Evolutionary conservation across 2,888 invertebrate species (phyloP), one percentile per base, ranked within the genome.

Genomic region (Deroplatys truncata): DNA sequence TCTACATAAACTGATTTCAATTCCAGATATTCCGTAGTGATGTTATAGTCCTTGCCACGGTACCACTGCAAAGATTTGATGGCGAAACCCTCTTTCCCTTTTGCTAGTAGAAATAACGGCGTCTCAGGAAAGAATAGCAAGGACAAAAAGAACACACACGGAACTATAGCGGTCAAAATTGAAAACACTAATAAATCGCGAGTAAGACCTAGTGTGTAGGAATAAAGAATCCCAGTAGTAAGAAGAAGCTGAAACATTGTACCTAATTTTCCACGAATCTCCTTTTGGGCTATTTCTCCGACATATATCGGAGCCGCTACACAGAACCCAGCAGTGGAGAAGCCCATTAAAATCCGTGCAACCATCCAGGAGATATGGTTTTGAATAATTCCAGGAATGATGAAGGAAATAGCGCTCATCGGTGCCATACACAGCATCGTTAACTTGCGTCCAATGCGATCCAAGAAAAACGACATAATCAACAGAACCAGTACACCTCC

Each of bases 61-160:
- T 98, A 94, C 93, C 95, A 96, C 90, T 95, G 93, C 91, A 98
- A 93, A 0, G 98, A 95, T 85, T 95, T 94, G 10, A 95, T 94
- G 0, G 98, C 98, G 88, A 95, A 96, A 1, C 95, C 95, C 35
- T 95, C 93, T 83, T 95, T 94, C 13, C 95, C 92, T 28, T 49
- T 92, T 20, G 92, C 92, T 88, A 92, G 91, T 28, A 90, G 88
- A 15, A 92, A 97, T 56, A 95, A 95, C 0, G 98, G 98, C 8
- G 97, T 96, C 93, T 98, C 98, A 0, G 98, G 98, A 96, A 98
- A 97, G 91, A 97, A 96, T 92, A 96, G 95, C 93, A 98, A 97
- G 2, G 96, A 94, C 0, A 94, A 91, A 0, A 96, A 96, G 91
- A 97, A 97, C 8, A 97, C 91, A 0, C 97, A 92, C 0, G 98